These are phyloP conservation scores for Trichonephila clavipes DNA, from an alignment of 1,140 invertebrate genomes.

Conservation along the genomic window DNA sequence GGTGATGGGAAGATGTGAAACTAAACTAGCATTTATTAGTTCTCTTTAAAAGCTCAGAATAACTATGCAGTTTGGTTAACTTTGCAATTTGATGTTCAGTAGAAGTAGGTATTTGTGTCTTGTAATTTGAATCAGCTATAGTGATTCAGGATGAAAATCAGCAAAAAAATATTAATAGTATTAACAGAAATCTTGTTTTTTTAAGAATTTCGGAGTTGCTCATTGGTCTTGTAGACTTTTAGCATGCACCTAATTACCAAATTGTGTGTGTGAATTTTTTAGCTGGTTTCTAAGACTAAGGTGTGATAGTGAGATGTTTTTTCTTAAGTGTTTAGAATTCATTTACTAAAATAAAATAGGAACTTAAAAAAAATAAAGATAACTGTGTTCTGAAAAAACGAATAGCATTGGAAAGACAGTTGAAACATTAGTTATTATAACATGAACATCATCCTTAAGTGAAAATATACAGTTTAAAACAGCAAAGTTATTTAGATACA, in stretches of 20 bases:
- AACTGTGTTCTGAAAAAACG: background rate
- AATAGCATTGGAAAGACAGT: background rate
- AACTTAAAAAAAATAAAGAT: background rate
- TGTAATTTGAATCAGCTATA: background rate
- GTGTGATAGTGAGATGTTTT: background rate
- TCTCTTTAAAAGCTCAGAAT: background rate
- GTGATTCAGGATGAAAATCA: background rate
- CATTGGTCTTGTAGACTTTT: background rate
- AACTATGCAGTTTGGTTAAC: background rate
- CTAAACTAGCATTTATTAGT: background rate
- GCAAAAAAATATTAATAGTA: background rate
- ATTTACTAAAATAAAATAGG: background rate
- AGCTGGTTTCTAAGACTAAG: background rate
- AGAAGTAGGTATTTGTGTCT: background rate
- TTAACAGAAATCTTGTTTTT: background rate
- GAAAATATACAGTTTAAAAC: background rate
- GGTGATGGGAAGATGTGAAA: background rate
- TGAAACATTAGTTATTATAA: constrained; percentile 15
- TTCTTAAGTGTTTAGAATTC: constrained; percentile 18
- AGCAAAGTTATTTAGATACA: constrained; percentile 11
- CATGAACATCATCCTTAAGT: background rate
- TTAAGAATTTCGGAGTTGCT: background rate
- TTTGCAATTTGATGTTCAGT: background rate
- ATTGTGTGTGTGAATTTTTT: background rate
- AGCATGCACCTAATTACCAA: background rate